Base-by-base conservation (phyloP, 1,140 invertebrate genomes). In the Polypedilum pembai region DNA sequence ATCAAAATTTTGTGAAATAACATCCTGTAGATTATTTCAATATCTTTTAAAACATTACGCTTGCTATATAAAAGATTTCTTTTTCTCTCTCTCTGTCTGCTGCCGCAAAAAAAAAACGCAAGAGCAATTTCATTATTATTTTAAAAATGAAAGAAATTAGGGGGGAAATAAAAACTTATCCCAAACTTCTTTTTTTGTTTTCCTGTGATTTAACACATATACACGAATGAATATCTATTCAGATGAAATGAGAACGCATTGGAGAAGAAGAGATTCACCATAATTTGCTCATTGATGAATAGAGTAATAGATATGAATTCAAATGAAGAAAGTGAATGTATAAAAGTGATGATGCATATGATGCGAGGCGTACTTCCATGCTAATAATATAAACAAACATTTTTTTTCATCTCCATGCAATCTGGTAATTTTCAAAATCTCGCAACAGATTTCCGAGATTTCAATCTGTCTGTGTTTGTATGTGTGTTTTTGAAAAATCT, bases 1-100 rank as follows among this genome's bases (percentile, higher is more conserved):
- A 69, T 69, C 65, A 18, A 69, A 69, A 69, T 18, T 21, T 21
- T 21, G 65, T 21, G 20, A 18, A 18, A 69, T 69, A 20, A 69
- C 65, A 69, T 69, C 65, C 65, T 69, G 65, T 69, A 18, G 45
- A 56, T 12, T 56, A 56, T 56, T 56, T 56, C 45, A n/a, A n/a
- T 56, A n/a, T 12, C n/a, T n/a, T 56, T 56, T 56, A 56, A 8
- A 15, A n/a, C 45, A 15, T 56, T n/a, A 3, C n/a, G 45, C n/a
- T n/a, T 8, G 15, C 45, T 56, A 56, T 56, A 56, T n/a, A 56
- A 56, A 56, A 56, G 45, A 56, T 56, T 56, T 56, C 3, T 33
- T 33, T 33, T n/a, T n/a, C n/a, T n/a, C n/a, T n/a, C n/a, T n/a
- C n/a, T 33, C 24, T 33, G 24, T 33, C 24, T 33, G 24, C 24